phyloP scores from a whole-genome alignment of 2,113 vertebrate species.

The Gnathonemus echidnorhynchus region DNA sequence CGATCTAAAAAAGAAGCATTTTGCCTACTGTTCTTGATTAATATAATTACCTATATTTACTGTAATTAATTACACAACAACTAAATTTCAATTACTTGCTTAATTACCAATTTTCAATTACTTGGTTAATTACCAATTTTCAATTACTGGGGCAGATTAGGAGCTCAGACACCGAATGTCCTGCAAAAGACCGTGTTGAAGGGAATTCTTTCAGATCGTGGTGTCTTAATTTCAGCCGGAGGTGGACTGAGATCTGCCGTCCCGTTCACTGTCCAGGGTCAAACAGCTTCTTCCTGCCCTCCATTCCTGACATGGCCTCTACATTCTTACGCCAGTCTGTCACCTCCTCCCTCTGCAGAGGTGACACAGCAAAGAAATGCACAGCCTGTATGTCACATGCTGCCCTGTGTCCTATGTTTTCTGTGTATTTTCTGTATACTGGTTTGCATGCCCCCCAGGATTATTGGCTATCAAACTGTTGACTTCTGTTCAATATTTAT shows the following conservation, averaged over 20 bases:
- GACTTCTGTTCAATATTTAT: neutral
- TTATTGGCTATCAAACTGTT: neutral
- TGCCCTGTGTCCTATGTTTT: neutral
- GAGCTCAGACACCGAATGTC: neutral
- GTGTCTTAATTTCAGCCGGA: neutral
- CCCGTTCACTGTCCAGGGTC: slow-evolving; percentile 32
- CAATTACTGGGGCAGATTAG: neutral
- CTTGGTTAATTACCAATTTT: neutral
- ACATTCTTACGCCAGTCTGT: neutral
- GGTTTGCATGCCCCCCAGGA: neutral
- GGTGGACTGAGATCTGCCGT: neutral
- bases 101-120: neutral
- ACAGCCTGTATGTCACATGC: neutral
- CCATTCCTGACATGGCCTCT: neutral
- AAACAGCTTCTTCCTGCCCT: slow-evolving; percentile 53
- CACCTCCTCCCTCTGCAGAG: slow-evolving; percentile 53
- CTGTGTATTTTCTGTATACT: neutral
- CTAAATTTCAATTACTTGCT: neutral
- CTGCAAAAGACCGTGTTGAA: neutral
- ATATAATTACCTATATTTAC: neutral
- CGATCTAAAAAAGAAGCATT: neutral
- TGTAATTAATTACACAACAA: neutral
- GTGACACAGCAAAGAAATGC: slow-evolving; percentile 29
- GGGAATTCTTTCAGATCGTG: neutral
- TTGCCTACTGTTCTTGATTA: neutral